Conservation (phyloP, 1,140 invertebrate species). For the Sinonovacula constricta region DNA sequence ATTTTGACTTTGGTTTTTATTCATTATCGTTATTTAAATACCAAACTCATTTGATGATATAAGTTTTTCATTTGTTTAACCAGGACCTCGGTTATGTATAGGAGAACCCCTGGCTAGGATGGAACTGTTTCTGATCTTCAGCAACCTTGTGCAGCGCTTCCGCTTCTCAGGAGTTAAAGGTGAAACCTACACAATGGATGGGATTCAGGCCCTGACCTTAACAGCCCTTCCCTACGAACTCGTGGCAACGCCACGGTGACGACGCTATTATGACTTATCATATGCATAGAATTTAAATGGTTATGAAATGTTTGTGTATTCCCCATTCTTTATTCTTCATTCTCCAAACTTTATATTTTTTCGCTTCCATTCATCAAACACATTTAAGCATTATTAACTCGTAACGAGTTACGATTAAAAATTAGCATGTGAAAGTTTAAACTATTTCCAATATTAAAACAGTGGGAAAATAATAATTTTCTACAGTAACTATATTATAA, state of each 20-base stretch:
- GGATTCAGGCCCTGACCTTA: slow-evolving; percentile 60
- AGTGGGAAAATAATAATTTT: no score
- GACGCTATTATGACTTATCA: no score
- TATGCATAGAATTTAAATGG: no score
- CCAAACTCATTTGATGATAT: not conserved
- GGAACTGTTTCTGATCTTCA: slow-evolving; percentile 75
- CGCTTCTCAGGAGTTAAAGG: slow-evolving; percentile 46
- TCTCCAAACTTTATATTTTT: no score
- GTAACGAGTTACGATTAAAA: no score
- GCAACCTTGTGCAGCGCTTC: slow-evolving; percentile 70
- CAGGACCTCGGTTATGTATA: slow-evolving; percentile 83
- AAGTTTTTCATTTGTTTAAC: slow-evolving; percentile 60
- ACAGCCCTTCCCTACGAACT: slow-evolving; percentile 59
- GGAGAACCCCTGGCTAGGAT: slow-evolving; percentile 72
- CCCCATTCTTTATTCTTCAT: no score
- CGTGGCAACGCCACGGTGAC: slow-evolving; percentile 26
- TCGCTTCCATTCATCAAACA: no score
- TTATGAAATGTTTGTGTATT: no score
- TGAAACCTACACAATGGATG: slow-evolving; percentile 45
- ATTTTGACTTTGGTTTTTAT: not conserved
- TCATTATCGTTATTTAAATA: not conserved
- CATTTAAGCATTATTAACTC: no score
- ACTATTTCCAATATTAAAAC: no score
- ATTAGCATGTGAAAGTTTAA: no score
- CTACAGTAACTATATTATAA: no score